These are phyloP conservation scores for Euzetes globulus DNA, from an alignment of 2,888 invertebrate species.

Conservation along the genomic window DNA sequence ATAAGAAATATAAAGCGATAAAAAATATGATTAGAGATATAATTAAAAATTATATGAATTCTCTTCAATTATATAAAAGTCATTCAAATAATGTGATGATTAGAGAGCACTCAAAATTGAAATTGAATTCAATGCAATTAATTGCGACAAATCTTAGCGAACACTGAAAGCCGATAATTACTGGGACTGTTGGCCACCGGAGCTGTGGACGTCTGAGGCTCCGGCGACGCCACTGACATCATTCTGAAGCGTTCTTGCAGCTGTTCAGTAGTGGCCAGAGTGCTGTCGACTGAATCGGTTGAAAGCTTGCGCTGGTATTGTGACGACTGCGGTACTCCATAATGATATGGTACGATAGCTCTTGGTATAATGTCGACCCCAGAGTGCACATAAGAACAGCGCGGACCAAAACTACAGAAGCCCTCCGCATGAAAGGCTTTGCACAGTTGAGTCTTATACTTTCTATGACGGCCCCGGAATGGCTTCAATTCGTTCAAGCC, in stretches of 20 bases:
- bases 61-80: not conserved
- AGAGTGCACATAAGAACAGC: constrained; percentile 36
- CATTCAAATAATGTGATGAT: not conserved
- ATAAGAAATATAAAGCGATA: no score
- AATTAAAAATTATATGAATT: not conserved
- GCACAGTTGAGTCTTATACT: constrained; percentile 37
- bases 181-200: not conserved
- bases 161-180: not conserved
- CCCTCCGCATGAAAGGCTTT: constrained; percentile 34
- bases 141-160: not conserved
- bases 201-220: not conserved
- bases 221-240: not conserved
- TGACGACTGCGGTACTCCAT: no score
- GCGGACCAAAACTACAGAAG: constrained; percentile 37
- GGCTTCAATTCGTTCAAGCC: constrained; percentile 32
- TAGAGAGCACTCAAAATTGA: not conserved
- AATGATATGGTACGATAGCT: not conserved
- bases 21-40: no score
- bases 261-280: not conserved
- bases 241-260: not conserved
- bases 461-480: constrained; percentile 33
- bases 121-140: not conserved
- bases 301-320: no score
- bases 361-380: not conserved
- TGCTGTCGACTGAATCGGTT: not conserved